Evolutionary conservation across 2,113 vertebrate genomes (phyloP), one percentile per base, ranked within the genome.

Genomic region (Plotosus lineatus): DNA sequence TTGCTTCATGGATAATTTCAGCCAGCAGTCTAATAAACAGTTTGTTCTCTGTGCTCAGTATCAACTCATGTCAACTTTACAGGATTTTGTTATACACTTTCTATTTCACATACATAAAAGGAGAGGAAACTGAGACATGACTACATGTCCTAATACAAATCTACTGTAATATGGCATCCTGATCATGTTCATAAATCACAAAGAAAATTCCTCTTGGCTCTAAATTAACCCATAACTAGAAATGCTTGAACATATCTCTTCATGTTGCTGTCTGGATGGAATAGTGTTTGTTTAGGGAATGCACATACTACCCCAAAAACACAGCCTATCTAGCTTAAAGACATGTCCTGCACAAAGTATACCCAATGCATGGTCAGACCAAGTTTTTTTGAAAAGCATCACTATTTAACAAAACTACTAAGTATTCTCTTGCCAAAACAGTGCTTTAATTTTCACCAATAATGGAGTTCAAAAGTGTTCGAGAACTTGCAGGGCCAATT

Each of bases 11-110:
- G 46, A 68, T 26, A 17, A 68, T 50, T 42, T 33, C 48, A 68
- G 77, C 63, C 48, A 12, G 23, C 1, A 6, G 36, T 7, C 65
- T 69, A 69, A 69, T 69, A 69, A 69, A 69, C 65, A 69, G 40
- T 15, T 14, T 26, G 65, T 69, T 69, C 40, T 69, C 23, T 69
- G 17, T 26, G 23, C n/a, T 28, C 65, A 28, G 7, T 44, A 46
- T 44, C 65, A 28, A 28, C 12, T 69, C 40, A 15, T 26, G 23
- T 69, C 65, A 69, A 69, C 65, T 26, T 44, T 44, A 26, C 65
- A 44, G 40, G 26, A 11, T 44, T 66, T 66, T 40, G 44, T 69
- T 69, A 2, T 28, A 3, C 15, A 69, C 42, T 68, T 46, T 6
- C 65, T 69, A 44, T 44, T 69, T n/a, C 8, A 8, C 40, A 46